Percentiles rank a stretch among this genome's conserved stretches.
These are phyloP conservation scores for Sinocyclocheilus grahami DNA, from an alignment of 2,113 vertebrate genomes.

Conservation along the genomic window DNA sequence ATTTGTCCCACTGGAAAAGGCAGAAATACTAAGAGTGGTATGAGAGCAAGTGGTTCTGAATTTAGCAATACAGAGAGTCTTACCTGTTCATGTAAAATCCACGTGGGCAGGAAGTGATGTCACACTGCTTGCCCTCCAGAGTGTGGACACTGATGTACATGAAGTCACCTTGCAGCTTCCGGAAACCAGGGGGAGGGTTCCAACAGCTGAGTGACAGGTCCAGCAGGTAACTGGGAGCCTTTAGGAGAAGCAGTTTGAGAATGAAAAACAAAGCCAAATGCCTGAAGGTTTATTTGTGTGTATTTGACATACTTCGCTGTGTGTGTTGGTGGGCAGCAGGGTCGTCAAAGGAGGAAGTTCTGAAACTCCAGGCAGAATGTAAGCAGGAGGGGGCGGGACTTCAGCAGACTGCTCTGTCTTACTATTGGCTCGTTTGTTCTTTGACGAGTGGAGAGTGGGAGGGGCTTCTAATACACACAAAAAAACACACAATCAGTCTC, in stretches of 20 bases:
- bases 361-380: constrained; percentile 77
- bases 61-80: constrained; percentile 9
- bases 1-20: too few relatives aligned
- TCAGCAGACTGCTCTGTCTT: constrained; percentile 69
- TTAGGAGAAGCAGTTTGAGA: constrained; percentile 20
- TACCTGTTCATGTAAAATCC: constrained; percentile 83
- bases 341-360: constrained; percentile 77
- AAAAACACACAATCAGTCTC: neutral
- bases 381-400: constrained; percentile 74
- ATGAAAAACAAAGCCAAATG: neutral
- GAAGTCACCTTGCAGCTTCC: constrained; percentile 83
- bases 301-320: constrained; percentile 67
- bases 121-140: constrained; percentile 75
- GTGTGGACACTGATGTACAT: constrained; percentile 79
- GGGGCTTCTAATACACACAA: constrained; percentile 42
- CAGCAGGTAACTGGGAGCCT: constrained; percentile 72
- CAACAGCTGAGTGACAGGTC: constrained; percentile 80
- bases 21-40: too few relatives aligned
- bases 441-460: constrained; percentile 49
- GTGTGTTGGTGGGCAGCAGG: constrained; percentile 67
- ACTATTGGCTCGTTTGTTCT: constrained; percentile 72
- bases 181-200: constrained; percentile 82
- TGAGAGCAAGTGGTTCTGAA: too few relatives aligned
- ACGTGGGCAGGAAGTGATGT: constrained; percentile 79
- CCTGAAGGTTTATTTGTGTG: neutral